phyloP scores from a whole-genome alignment of 2,113 vertebrate species.

The Setophaga petechia region DNA sequence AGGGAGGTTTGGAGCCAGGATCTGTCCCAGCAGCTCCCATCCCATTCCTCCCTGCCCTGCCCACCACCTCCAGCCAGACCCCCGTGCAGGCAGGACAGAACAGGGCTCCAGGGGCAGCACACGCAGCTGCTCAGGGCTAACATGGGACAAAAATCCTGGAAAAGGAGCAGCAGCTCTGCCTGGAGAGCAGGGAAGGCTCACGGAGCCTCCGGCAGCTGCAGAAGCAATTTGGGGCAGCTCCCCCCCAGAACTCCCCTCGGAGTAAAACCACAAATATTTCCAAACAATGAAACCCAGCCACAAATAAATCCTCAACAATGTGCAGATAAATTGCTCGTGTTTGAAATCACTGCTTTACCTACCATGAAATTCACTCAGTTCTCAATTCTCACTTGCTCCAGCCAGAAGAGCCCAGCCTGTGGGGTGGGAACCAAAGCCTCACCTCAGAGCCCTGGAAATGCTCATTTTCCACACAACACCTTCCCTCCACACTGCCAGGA shows the following conservation, averaged over 20 bases:
- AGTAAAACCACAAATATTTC: neutral
- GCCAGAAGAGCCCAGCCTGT: fast-evolving
- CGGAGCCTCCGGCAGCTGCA: neutral
- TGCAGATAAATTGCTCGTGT: neutral
- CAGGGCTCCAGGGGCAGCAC: neutral
- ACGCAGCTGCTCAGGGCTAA: neutral
- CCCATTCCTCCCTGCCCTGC: neutral
- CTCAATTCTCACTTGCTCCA: neutral
- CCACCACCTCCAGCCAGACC: neutral
- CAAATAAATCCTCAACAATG: neutral
- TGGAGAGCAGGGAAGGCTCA: neutral
- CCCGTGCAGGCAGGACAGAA: neutral
- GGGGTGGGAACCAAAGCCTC: neutral
- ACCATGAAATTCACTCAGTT: neutral
- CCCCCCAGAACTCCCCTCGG: fast-evolving
- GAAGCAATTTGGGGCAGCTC: neutral
- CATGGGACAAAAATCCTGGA: neutral
- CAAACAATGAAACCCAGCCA: neutral
- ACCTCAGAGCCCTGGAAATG: neutral
- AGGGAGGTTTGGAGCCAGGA: fast-evolving
- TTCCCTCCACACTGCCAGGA: neutral
- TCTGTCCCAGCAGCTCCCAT: neutral
- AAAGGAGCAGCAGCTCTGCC: neutral
- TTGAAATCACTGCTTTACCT: neutral
- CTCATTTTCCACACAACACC: neutral